Percentiles rank a stretch among this genome's conserved stretches.
These are phyloP conservation scores for Marisa cornuarietis DNA, from an alignment of 1,140 invertebrate genomes.

Conservation along the genomic window DNA sequence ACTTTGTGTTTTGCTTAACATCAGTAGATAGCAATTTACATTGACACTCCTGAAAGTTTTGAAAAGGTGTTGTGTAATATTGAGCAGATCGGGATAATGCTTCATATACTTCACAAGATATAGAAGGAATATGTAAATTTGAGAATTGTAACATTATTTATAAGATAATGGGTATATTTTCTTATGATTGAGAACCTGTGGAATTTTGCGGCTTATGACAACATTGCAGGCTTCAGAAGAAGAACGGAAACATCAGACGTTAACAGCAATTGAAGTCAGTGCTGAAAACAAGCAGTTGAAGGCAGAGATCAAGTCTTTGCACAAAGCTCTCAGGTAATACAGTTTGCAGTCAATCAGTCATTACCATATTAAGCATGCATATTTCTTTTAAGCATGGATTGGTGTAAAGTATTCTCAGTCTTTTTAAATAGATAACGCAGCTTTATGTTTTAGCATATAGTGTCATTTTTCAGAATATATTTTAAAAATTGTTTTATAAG, in stretches of 20 bases:
- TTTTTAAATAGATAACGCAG: background rate
- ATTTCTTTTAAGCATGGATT: too few relatives aligned
- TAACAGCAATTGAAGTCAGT: conserved; percentile 42
- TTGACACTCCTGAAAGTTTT: background rate
- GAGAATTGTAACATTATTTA: too few relatives aligned
- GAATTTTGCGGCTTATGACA: background rate
- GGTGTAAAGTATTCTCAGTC: too few relatives aligned
- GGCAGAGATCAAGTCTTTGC: conserved; percentile 48
- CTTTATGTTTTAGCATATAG: too few relatives aligned
- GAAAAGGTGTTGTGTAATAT: background rate
- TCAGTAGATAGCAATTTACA: background rate
- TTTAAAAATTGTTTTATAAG: too few relatives aligned
- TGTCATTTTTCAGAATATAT: background rate
- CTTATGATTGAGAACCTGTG: too few relatives aligned
- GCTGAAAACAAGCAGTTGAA: conserved; percentile 51
- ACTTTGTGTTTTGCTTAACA: background rate
- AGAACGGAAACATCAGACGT: conserved; percentile 47
- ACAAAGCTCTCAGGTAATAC: conserved; percentile 49
- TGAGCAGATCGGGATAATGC: too few relatives aligned
- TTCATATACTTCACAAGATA: too few relatives aligned
- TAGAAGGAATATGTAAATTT: too few relatives aligned
- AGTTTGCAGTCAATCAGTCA: background rate
- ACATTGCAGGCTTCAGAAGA: conserved; percentile 43
- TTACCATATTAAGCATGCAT: too few relatives aligned
- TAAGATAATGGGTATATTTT: background rate